These are phyloP conservation scores for Prionace glauca DNA, from an alignment of 2,797 vertebrate genomes.

Conservation along the genomic window DNA sequence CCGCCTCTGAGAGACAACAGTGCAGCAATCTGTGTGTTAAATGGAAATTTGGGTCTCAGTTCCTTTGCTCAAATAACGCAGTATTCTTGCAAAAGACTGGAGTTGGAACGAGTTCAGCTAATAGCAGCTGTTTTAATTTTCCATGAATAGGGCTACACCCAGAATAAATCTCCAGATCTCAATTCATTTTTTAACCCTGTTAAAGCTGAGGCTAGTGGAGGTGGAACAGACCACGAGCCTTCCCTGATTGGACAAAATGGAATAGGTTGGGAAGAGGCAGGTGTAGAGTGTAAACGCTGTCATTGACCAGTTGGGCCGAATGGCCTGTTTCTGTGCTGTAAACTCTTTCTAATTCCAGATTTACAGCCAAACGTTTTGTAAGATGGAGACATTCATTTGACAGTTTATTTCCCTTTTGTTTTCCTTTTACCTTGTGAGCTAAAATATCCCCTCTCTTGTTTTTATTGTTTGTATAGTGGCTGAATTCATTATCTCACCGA, in stretches of 20 bases:
- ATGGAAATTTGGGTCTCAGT: too few relatives aligned
- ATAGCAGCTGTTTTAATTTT: neutral
- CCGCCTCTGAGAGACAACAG: neutral
- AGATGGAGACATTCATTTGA: neutral
- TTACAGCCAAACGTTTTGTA: neutral
- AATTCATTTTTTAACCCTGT: neutral
- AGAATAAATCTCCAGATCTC: neutral
- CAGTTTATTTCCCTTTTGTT: neutral
- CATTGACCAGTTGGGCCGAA: neutral
- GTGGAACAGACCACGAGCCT: neutral
- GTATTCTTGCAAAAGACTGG: neutral
- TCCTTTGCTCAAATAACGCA: neutral
- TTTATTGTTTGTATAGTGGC: neutral
- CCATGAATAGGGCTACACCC: neutral
- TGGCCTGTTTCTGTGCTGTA: neutral
- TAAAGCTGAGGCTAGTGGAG: neutral
- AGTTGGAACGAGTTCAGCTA: conserved; percentile 9
- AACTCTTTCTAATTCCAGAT: neutral
- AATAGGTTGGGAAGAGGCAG: neutral
- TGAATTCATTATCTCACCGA: neutral
- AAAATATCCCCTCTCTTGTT: neutral
- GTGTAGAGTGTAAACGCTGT: neutral
- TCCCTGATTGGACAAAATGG: neutral
- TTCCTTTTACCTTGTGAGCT: neutral
- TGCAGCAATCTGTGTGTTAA: neutral